Evolutionary conservation across 2,113 vertebrate genomes (phyloP), one percentile per base, ranked within the genome.

Genomic region (Ardeotis arabs): DNA sequence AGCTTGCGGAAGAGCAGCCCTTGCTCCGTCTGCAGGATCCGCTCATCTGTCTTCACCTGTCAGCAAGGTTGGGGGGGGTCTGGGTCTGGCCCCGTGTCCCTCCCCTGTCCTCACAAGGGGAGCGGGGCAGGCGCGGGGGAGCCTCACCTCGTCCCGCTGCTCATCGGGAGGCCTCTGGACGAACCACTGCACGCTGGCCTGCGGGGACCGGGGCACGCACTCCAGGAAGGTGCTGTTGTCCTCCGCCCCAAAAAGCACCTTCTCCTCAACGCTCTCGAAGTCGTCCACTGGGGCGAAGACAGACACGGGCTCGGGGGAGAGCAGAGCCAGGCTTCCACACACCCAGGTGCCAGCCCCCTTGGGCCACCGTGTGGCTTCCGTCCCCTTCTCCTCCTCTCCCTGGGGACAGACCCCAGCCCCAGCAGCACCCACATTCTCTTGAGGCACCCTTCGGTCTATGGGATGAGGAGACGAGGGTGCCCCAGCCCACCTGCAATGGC

Each of bases 211-310:
- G 89, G 99, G 99, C 53, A 98, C 72, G 13, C 99, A 99, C 97
- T 99, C 99, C 87, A 99, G 97, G 97, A 99, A 99, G 64, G 99
- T 99, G 97, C 99, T 99, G 96, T 99, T 99, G 98, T 99, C 98
- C 95, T 99, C 99, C 0, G 98, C 98, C 50, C 99, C 99, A 0
- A 99, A 99, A 33, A 99, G 98, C 35, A 98, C 96, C 82, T 95
- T 98, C 93, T 99, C 97, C 76, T 98, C 98, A 22, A 83, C 47
- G 2, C 69, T 89, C 67, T 99, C 98, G 14, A 98, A 84, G 33
- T 98, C 98, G 39, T 98, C 98, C 90, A 97, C 98, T 99, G 95
- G 14, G 63, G 67, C 27, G 19, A 84, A 66, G 37, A 25, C 44
- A 90, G 67, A 44, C 47, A 58, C 0, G 0, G 41, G 53, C 20